These are phyloP conservation scores for Tetranychus truncatus DNA, from an alignment of 2,888 invertebrate species.

Conservation along the genomic window DNA sequence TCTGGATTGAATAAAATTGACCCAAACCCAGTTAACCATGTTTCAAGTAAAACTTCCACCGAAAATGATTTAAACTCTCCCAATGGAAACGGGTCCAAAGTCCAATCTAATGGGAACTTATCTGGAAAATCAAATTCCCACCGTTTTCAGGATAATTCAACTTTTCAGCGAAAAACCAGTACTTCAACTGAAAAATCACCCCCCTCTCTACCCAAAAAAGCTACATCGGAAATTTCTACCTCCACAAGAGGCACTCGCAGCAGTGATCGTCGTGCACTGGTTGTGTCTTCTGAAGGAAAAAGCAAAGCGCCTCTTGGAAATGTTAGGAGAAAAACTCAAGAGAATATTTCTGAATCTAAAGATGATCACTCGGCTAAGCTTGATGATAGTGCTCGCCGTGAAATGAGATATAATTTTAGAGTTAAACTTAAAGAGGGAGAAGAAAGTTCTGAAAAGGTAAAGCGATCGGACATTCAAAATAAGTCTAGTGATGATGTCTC, in stretches of 20 bases:
- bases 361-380: too few relatives aligned
- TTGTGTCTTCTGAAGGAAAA: background rate
- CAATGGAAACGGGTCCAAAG: background rate
- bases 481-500: background rate
- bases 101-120: background rate
- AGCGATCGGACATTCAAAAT: background rate
- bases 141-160: background rate
- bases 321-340: background rate
- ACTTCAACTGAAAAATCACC: background rate
- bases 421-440: too few relatives aligned
- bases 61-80: background rate
- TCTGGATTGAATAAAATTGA: background rate
- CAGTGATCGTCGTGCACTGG: background rate
- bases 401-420: too few relatives aligned
- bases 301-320: background rate
- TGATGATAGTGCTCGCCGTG: too few relatives aligned
- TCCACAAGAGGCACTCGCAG: background rate
- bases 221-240: background rate
- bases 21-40: constrained; percentile 1
- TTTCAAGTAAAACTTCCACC: background rate
- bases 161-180: background rate
- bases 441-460: too few relatives aligned
- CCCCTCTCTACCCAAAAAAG: background rate
- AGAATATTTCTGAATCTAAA: background rate
- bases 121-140: background rate